Percentiles rank a stretch among this genome's conserved stretches.
phyloP scores from a whole-genome alignment of 2,113 vertebrate species.

The Podilymbus podiceps region DNA sequence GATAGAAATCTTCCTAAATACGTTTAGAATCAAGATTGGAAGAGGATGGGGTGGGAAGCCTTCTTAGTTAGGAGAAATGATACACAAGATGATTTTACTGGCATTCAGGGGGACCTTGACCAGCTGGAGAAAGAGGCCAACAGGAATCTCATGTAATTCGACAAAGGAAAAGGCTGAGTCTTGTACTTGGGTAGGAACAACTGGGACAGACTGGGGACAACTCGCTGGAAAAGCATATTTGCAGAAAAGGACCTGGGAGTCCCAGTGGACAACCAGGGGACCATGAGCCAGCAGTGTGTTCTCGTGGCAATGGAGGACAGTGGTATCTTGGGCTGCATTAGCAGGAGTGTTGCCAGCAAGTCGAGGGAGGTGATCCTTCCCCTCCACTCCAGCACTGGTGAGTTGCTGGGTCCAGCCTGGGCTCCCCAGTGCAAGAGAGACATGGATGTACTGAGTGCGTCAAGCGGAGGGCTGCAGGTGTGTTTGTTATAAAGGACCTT shows the following conservation, averaged over 20 bases:
- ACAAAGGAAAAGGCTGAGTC: neutral
- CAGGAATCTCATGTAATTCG: neutral
- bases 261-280: neutral
- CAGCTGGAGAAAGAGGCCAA: neutral
- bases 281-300: neutral
- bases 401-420: neutral
- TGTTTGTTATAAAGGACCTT: neutral
- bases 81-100: neutral
- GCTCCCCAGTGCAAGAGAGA: neutral
- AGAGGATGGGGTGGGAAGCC: neutral
- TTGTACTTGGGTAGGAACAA: neutral
- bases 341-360: neutral
- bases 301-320: neutral
- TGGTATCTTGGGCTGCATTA: neutral
- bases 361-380: neutral
- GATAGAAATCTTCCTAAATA: neutral
- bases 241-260: neutral
- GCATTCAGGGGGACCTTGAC: neutral
- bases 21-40: neutral
- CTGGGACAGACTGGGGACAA: neutral
- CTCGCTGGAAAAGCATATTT: neutral
- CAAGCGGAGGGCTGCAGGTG: neutral
- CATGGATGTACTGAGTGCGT: fast-evolving
- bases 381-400: neutral
- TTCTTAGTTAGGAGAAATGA: neutral